Evolutionary conservation across 2,113 vertebrate genomes (phyloP), one percentile per base, ranked within the genome.

Genomic region (Beaufortia kweichowensis): DNA sequence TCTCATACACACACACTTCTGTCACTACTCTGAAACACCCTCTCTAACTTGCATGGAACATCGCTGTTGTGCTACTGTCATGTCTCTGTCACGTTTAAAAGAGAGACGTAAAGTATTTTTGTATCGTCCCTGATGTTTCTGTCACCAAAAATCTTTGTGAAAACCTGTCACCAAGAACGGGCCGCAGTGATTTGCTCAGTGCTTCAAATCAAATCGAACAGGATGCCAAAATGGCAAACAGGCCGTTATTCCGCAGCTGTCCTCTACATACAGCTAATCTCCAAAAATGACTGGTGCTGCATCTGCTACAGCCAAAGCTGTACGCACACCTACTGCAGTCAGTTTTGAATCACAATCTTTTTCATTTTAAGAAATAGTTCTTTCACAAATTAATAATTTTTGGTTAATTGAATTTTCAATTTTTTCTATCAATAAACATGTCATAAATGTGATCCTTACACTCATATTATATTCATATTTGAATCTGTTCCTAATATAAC

Each of bases 11-110:
- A 19, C 64, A 48, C 29, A 26, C 29, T 75, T 63, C 46, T 31
- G 55, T 26, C 21, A 19, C 26, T 43, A n/a, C 62, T 72, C 31
- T 29, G 50, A 79, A 28, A 65, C 59, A 24, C 24, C 33, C 17
- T 33, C 73, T 79, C 66, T 9, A 33, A 39, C 56, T 63, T 43
- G 69, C 24, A 19, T 76, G 69, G 75, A 59, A n/a, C 8, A 59
- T 82, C 55, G 39, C 75, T 63, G 81, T 82, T 82, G 46, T 68
- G 57, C 73, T 79, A 17, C 72, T 78, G 76, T 82, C 76, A 76
- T 79, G 76, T 79, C 29, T 65, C 61, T 67, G 67, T 76, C 77
- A 73, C 81, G 55, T 79, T 66, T 48, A 72, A 65, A 71, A 71
- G 63, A 64, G 55, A 73, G 73, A 72, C 31, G 12, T 69, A 53